Evolutionary conservation across 2,113 vertebrate genomes (phyloP), one percentile per base, ranked within the genome.

Genomic region (Rhinichthys klamathensis): DNA sequence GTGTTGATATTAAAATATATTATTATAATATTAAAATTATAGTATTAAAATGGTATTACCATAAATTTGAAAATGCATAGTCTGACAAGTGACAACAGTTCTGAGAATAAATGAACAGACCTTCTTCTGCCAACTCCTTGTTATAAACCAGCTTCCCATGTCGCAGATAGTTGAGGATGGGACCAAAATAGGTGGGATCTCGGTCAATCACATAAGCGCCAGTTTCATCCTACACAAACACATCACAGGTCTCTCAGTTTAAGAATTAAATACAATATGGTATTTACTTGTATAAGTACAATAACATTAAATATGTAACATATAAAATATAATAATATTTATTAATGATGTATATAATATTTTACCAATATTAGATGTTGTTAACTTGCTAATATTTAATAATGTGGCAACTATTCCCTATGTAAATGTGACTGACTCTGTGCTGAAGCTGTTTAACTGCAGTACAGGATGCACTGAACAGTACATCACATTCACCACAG

Each of bases 201-300:
- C 97, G 96, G 93, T 99, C 98, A 38, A 99, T 98, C 84, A 99
- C 96, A 72, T 99, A 99, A 25, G 98, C 98, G n/a, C 98, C 97
- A 0, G 97, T 97, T 90, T 99, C 98, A 91, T 99, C 98, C 98
- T 99, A 89, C 67, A 56, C 27, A 86, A 56, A 80, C 44, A 88
- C 8, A 77, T 49, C 86, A 63, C 82, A 86, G 32, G 9, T 16
- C 44, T 65, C 32, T 38, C 30, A 23, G 18, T 69, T 21, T 56
- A 56, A 56, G 21, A 56, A 56, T 56, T 2, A 56, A 56, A 56
- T 56, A 21, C 21, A 54, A 25, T 82, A 30, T 72, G 23, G 27
- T 18, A 60, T 85, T 51, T 61, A 35, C 25, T 25, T 46, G 76
- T 70, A 23, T 5, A 38, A 70, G 21, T 11, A 38, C 35, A 0